Conservation (phyloP, 1,140 invertebrate genomes). For the Mercenaria mercenaria region DNA sequence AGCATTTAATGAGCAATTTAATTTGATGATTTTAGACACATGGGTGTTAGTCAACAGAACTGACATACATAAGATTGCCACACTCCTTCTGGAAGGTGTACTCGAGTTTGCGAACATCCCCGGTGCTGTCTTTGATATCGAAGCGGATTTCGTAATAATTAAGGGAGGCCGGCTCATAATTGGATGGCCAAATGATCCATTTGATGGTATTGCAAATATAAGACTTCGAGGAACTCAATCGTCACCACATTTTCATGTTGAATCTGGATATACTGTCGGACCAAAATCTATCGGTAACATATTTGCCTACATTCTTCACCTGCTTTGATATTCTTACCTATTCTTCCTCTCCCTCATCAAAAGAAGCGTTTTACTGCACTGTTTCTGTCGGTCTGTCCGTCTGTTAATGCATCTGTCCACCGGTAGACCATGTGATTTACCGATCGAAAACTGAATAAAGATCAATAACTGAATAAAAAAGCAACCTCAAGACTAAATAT, state of each 20-base stretch:
- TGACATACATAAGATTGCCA: slow-evolving; percentile 61
- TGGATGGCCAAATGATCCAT: slow-evolving; percentile 80
- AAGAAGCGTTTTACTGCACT: too few relatives aligned
- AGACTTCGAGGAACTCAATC: slow-evolving; percentile 76
- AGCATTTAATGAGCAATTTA: too few relatives aligned
- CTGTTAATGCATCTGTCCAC: too few relatives aligned
- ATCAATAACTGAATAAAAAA: too few relatives aligned
- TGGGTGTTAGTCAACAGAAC: slow-evolving; percentile 80
- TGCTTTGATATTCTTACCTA: too few relatives aligned
- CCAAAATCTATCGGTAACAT: slow-evolving; percentile 26
- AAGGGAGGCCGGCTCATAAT: slow-evolving; percentile 22
- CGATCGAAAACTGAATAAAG: too few relatives aligned
- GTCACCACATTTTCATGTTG: slow-evolving; percentile 63
- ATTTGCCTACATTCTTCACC: too few relatives aligned
- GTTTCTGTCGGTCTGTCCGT: too few relatives aligned
- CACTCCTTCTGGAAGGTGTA: slow-evolving; percentile 78
- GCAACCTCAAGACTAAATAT: too few relatives aligned
- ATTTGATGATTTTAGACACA: too few relatives aligned
- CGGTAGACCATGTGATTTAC: too few relatives aligned
- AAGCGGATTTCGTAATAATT: slow-evolving; percentile 65
- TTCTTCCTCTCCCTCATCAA: too few relatives aligned
- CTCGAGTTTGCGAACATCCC: slow-evolving; percentile 75
- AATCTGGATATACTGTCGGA: slow-evolving; percentile 60
- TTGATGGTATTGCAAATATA: slow-evolving; percentile 75
- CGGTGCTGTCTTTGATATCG: slow-evolving; percentile 62